These are phyloP conservation scores for Asobara japonica DNA, from an alignment of 1,140 invertebrate species.

Conservation along the genomic window DNA sequence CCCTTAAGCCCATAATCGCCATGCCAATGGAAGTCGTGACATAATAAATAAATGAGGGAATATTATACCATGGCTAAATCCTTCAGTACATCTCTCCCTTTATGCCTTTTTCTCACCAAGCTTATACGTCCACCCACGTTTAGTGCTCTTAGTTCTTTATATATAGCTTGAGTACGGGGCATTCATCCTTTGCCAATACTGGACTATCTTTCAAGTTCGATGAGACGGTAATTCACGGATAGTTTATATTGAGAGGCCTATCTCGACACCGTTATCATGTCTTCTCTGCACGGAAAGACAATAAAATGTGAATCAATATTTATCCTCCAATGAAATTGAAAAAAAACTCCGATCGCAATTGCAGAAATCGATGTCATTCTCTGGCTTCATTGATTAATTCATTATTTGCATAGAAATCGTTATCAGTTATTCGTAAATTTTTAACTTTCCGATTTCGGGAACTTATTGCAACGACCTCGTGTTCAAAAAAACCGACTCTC, in stretches of 20 bases:
- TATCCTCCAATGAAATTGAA: too few relatives aligned
- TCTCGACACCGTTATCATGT: neutral
- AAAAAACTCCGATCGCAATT: too few relatives aligned
- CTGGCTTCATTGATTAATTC: too few relatives aligned
- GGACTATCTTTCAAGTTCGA: neutral
- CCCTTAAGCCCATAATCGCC: constrained; percentile 10
- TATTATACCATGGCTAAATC: neutral
- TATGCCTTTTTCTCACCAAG: neutral
- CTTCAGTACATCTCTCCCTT: neutral
- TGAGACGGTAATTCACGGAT: neutral
- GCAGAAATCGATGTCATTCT: too few relatives aligned
- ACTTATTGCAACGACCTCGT: too few relatives aligned
- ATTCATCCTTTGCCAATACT: neutral
- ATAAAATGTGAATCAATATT: too few relatives aligned
- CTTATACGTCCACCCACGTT: neutral
- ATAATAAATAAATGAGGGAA: constrained; percentile 30
- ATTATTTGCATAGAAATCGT: too few relatives aligned
- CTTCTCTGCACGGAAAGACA: too few relatives aligned
- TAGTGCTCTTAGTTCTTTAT: neutral
- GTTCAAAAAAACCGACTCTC: neutral
- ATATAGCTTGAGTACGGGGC: neutral
- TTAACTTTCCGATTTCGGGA: too few relatives aligned
- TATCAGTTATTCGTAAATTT: too few relatives aligned
- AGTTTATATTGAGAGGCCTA: neutral
- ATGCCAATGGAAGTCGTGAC: constrained; percentile 22